phyloP scores from a whole-genome alignment of 1,140 invertebrate species.

The Bemisia tabaci region DNA sequence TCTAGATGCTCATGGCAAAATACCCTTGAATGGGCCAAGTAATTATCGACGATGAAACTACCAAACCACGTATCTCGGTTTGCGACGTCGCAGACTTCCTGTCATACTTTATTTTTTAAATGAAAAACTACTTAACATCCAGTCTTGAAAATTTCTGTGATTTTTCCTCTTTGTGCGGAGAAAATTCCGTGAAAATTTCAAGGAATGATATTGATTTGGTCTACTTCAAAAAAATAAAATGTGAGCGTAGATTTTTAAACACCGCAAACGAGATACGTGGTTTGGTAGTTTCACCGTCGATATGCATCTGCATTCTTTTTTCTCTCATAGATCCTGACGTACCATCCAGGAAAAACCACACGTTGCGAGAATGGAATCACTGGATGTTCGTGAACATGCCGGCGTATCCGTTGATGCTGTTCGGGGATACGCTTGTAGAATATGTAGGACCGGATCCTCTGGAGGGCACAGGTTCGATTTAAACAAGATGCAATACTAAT shows the following conservation, averaged over 20 bases:
- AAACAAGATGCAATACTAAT: no score
- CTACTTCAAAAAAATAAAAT: not conserved
- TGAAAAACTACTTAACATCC: no score
- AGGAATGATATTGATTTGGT: not conserved
- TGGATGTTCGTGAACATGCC: not conserved
- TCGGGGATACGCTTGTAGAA: not conserved
- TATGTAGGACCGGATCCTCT: not conserved
- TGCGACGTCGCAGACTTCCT: no score
- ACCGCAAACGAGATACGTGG: not conserved
- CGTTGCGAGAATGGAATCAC: not conserved
- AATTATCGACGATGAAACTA: no score
- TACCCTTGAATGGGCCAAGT: no score
- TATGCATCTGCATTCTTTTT: not conserved
- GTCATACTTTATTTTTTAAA: no score
- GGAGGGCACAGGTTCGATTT: not conserved
- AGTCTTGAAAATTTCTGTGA: not conserved
- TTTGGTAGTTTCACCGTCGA: no score
- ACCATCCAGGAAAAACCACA: not conserved
- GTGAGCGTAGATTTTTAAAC: not conserved
- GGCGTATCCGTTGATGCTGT: not conserved
- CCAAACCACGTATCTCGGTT: no score
- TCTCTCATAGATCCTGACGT: not conserved
- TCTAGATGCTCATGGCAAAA: no score
- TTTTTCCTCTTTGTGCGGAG: not conserved
- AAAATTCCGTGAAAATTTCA: not conserved